Evolutionary conservation across 2,797 vertebrate genomes (phyloP), one percentile per base, ranked within the genome.

Genomic region (Manis javanica): DNA sequence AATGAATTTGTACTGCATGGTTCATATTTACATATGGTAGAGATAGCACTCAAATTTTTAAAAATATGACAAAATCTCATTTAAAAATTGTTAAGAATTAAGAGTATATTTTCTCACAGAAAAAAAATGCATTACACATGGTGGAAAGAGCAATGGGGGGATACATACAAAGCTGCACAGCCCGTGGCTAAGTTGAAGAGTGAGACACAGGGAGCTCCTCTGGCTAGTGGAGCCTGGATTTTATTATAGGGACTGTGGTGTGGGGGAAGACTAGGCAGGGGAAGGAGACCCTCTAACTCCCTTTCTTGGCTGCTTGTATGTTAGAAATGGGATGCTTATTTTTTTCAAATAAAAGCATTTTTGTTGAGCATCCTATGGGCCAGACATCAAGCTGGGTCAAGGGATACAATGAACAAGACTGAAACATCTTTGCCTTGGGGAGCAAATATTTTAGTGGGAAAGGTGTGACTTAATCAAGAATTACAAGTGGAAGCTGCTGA

Each of bases 41-140:
- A 90, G 87, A 94, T 4, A 66, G 49, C 85, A 11, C 77, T 93
- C 71, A 77, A 46, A 46, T 13, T 69, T 69, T 91, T 8, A 55
- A 81, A 68, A 81, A 57, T 15, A 49, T 53, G 42, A n/a, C 12
- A 18, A 85, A 53, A 92, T 14, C 12, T 46, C 34, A 75, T 53
- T 81, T 59, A 61, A 96, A 92, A 42, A 53, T 6, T 31, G 16
- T 83, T 95, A 82, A 74, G 66, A 93, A 53, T 46, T 53, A 77
- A 87, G 57, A 68, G 72, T 77, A 23, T 2, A 49, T 84, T 85
- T 97, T 94, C n/a, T 89, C 19, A 51, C 26, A 66, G 66, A 71
- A 83, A 84, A 74, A 66, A 82, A 74, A 29, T 53, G 10, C 16
- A 2, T 90, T 46, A 21, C 34, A 16, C 3, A 0, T 19, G 23